These are phyloP conservation scores for Mastigias papua DNA, from an alignment of 30 jellyfish, hydroid and myxozoan species.

Conservation along the genomic window DNA sequence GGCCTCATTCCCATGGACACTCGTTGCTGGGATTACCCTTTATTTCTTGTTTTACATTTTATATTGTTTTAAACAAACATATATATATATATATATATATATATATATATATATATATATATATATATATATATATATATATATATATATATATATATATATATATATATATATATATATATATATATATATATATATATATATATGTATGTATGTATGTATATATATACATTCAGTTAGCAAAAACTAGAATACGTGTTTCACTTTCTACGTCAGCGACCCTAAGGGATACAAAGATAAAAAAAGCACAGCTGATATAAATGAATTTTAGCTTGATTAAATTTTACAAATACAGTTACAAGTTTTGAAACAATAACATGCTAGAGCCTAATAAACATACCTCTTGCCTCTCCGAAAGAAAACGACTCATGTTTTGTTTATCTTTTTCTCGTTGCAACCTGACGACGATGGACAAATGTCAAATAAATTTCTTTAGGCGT, in stretches of 20 bases:
- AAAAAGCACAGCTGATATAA: neutral
- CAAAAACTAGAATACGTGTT: neutral
- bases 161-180: too few species aligned
- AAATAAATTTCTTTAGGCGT: neutral
- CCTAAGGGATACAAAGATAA: neutral
- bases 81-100: too few species aligned
- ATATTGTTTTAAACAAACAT: too few species aligned
- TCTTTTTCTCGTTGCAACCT: slow-evolving; percentile 84
- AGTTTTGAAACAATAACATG: neutral
- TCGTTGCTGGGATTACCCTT: too few species aligned
- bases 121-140: too few species aligned
- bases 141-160: too few species aligned
- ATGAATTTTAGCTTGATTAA: neutral
- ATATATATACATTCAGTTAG: neutral
- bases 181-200: too few species aligned
- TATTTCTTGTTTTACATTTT: too few species aligned
- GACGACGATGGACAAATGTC: neutral
- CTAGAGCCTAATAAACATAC: slow-evolving; percentile 6
- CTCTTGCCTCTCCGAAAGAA: slow-evolving; percentile 62
- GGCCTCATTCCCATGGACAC: too few species aligned
- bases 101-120: too few species aligned
- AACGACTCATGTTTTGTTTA: slow-evolving; percentile 58
- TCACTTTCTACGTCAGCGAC: neutral
- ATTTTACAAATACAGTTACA: neutral
- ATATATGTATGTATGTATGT: too few species aligned